phyloP scores from a whole-genome alignment of 2,888 invertebrate species.

The Tanaodytes sp. region DNA sequence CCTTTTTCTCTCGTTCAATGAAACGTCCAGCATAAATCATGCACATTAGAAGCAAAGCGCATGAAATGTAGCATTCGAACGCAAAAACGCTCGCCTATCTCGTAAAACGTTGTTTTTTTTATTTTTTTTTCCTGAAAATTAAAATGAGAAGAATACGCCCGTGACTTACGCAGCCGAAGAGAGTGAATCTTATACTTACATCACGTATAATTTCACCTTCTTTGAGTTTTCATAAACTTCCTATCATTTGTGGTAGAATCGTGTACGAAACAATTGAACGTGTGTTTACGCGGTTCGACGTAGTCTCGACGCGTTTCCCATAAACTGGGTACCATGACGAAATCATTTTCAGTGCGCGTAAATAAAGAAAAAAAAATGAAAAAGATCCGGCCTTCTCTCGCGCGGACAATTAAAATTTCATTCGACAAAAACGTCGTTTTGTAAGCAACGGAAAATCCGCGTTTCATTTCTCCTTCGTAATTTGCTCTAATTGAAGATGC shows the following conservation, averaged over 20 bases:
- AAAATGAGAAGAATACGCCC: neutral
- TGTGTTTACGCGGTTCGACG: neutral
- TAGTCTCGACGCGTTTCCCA: no score
- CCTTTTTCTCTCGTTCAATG: neutral
- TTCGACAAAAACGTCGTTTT: no score
- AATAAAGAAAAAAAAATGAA: no score
- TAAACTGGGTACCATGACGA: no score
- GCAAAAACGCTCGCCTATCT: neutral
- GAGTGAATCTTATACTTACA: slow-evolving; percentile 38
- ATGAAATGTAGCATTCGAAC: neutral
- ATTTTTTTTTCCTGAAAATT: neutral
- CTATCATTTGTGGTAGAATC: slow-evolving; percentile 36
- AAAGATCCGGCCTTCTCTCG: no score
- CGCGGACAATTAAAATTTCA: no score
- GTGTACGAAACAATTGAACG: slow-evolving; percentile 1
- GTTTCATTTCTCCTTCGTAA: no score
- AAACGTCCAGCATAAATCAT: no score
- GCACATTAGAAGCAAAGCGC: no score
- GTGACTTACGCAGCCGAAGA: slow-evolving; percentile 9
- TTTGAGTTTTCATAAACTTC: slow-evolving; percentile 25
- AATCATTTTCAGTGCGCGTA: no score
- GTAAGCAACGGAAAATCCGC: no score
- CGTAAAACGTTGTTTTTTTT: neutral
- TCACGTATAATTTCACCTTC: slow-evolving; percentile 45
- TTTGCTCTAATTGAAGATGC: no score